These are phyloP conservation scores for Rhagoletis pomonella DNA, from an alignment of 1,140 invertebrate genomes.

Conservation along the genomic window DNA sequence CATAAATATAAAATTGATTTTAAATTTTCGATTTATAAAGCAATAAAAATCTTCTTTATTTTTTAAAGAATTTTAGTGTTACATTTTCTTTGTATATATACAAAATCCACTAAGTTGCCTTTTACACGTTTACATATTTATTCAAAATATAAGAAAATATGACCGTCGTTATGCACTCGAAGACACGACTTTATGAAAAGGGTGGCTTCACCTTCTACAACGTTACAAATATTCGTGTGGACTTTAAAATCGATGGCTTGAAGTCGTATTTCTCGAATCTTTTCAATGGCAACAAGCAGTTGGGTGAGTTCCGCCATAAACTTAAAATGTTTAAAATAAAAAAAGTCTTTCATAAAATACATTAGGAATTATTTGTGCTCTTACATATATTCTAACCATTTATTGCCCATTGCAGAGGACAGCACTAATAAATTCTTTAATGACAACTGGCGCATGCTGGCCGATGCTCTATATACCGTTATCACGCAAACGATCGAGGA, in stretches of 20 bases:
- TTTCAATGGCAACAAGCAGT: constrained; percentile 71
- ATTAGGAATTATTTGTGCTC: background rate
- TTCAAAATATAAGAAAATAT: constrained; percentile 67
- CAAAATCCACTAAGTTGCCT: too few species aligned
- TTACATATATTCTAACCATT: background rate
- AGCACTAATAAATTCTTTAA: constrained; percentile 82
- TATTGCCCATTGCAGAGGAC: constrained; percentile 77
- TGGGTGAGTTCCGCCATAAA: constrained; percentile 60
- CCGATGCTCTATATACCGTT: constrained; percentile 80
- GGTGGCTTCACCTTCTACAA: constrained; percentile 80
- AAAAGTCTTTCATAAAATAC: background rate
- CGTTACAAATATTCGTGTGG: constrained; percentile 75
- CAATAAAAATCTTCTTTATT: too few species aligned
- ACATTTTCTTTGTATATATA: too few species aligned
- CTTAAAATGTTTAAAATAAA: background rate
- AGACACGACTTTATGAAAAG: constrained; percentile 78
- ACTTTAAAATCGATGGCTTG: constrained; percentile 71
- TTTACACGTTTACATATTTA: too few species aligned
- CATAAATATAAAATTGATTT: too few species aligned
- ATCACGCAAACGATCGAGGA: constrained; percentile 81
- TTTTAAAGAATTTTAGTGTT: too few species aligned
- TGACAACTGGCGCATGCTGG: constrained; percentile 81
- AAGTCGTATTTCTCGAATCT: constrained; percentile 70
- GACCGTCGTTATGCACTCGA: constrained; percentile 78
- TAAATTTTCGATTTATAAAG: too few species aligned